phyloP scores from a whole-genome alignment of 2,797 vertebrate species.

The Spea hammondii region DNA sequence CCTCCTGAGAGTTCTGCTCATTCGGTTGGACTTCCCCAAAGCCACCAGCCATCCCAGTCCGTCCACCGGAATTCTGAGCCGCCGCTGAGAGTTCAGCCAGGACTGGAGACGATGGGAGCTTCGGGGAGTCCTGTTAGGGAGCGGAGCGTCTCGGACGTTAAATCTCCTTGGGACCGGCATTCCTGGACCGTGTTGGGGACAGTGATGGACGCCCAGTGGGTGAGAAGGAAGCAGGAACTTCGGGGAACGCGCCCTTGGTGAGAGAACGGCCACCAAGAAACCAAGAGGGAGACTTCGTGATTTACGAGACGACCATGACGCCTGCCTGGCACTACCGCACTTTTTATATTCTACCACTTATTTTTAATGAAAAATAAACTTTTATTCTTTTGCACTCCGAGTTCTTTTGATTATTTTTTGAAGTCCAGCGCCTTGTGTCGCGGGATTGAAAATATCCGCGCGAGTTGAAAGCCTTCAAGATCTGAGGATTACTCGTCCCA shows the following conservation, averaged over 20 bases:
- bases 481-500: too few species aligned
- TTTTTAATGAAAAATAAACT: conserved; percentile 8
- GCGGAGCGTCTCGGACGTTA: not conserved
- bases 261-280: not conserved
- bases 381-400: not conserved
- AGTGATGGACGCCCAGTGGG: conserved; percentile 33
- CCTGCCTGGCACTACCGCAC: conserved; percentile 8
- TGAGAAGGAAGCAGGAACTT: conserved; percentile 39
- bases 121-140: not conserved
- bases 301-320: too few species aligned
- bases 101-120: not conserved
- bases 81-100: not conserved
- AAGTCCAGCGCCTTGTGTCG: too few species aligned
- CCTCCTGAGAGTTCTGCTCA: not conserved
- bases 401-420: not conserved
- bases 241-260: conserved; percentile 43
- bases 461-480: too few species aligned
- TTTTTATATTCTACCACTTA: conserved; percentile 19
- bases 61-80: not conserved
- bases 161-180: conserved; percentile 1
- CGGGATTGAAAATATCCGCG: too few species aligned
- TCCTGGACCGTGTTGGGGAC: conserved; percentile 40
- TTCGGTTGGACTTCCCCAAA: not conserved
- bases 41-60: not conserved
- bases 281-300: too few species aligned